Conservation (phyloP, 1,140 invertebrate genomes). For the Forficula auricularia region DNA sequence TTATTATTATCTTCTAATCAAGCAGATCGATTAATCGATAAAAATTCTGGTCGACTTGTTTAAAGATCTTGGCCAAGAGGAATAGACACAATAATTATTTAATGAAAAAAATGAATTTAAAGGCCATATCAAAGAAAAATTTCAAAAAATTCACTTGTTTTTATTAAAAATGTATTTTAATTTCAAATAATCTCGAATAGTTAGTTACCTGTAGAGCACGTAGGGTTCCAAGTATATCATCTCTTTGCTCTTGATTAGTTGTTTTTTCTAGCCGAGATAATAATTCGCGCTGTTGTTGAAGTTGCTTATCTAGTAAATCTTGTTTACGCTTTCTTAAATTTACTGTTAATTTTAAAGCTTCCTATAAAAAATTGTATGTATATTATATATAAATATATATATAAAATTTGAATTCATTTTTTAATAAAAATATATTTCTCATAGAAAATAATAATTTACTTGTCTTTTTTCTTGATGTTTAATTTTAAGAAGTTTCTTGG, state of each 20-base stretch:
- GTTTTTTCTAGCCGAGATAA: conserved; percentile 56
- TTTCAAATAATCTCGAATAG: too few relatives aligned
- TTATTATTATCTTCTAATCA: too few relatives aligned
- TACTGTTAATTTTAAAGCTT: conserved; percentile 48
- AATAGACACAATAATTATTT: too few relatives aligned
- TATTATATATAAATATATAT: neutral
- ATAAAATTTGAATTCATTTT: neutral
- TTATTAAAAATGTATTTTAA: too few relatives aligned
- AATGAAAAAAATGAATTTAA: too few relatives aligned
- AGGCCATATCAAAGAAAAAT: too few relatives aligned
- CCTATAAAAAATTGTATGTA: conserved; percentile 22
- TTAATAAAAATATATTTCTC: conserved; percentile 2
- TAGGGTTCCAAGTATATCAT: conserved; percentile 48
- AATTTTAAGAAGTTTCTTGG: conserved; percentile 41
- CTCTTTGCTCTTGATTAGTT: conserved; percentile 37
- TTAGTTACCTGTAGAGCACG: conserved; percentile 39
- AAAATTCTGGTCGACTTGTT: too few relatives aligned
- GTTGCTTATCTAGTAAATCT: conserved; percentile 56
- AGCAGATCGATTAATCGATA: too few relatives aligned
- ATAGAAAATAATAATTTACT: conserved; percentile 14
- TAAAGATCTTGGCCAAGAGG: too few relatives aligned
- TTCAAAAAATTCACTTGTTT: too few relatives aligned
- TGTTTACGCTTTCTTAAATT: conserved; percentile 61
- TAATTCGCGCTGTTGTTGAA: conserved; percentile 55
- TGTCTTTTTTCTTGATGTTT: conserved; percentile 43